phyloP scores from a whole-genome alignment of 2,797 vertebrate genomes.

The Cirrhinus molitorella region DNA sequence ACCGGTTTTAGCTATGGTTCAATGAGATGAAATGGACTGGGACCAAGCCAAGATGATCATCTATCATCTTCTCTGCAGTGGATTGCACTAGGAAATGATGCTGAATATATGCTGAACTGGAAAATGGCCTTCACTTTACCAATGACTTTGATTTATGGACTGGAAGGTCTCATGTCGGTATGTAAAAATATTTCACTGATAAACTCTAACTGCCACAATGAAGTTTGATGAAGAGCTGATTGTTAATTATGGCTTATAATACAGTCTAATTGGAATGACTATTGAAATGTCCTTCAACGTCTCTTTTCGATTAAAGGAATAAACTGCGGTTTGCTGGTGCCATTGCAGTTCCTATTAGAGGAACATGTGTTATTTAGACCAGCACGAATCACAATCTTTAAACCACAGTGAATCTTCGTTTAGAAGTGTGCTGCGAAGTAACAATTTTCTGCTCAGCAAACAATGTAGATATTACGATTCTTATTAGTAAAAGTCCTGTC shows the following conservation, averaged over 20 bases:
- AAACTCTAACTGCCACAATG: conserved; percentile 17
- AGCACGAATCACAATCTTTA: background rate
- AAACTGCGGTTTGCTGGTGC: background rate
- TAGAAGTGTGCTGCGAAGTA: conserved; percentile 10
- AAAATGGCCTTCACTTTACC: conserved; percentile 21
- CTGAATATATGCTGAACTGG: conserved; percentile 4
- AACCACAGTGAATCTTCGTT: background rate
- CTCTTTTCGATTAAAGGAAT: background rate
- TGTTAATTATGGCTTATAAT: conserved; percentile 14
- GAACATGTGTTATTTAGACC: background rate
- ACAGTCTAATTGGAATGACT: background rate
- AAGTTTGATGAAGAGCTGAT: conserved; percentile 9
- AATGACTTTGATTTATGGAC: conserved; percentile 18
- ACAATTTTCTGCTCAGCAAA: background rate
- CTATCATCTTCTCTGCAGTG: conserved; percentile 7
- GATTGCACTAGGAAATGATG: conserved; percentile 14
- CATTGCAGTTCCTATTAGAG: background rate
- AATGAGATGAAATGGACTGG: background rate
- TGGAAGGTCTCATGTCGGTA: background rate
- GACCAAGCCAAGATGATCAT: conserved; percentile 15
- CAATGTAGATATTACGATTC: conserved; percentile 7
- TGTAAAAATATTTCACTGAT: conserved; percentile 5
- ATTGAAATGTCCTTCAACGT: conserved; percentile 9
- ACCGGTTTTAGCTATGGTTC: background rate
- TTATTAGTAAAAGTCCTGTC: conserved; percentile 13